Conservation (phyloP, 2,888 invertebrate species). For the Nephrocerus scutellatus region DNA sequence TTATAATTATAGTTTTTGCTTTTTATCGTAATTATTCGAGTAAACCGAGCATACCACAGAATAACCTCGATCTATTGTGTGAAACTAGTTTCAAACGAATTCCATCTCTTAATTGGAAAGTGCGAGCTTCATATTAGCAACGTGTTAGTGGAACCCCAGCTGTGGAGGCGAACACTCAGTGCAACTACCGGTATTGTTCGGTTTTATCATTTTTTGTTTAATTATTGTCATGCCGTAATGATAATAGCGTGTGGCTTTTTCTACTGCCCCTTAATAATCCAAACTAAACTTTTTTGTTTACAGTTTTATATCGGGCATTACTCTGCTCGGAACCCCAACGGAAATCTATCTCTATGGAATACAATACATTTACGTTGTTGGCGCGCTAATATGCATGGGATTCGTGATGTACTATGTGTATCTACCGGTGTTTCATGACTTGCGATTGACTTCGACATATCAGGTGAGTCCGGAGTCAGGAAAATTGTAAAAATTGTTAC, state of each 20-base stretch:
- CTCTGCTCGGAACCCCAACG: constrained; percentile 68
- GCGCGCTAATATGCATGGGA: constrained; percentile 53
- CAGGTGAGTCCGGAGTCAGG: constrained; percentile 55
- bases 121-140: no score
- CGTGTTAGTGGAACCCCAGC: not conserved
- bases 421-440: constrained; percentile 64
- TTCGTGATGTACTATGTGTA: constrained; percentile 56
- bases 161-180: constrained; percentile 1
- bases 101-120: constrained; percentile 3
- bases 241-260: no score
- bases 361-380: constrained; percentile 59
- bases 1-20: no score
- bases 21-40: no score
- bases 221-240: constrained; percentile 1
- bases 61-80: no score
- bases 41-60: no score
- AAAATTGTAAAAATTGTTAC: not conserved
- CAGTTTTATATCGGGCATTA: constrained; percentile 70
- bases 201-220: not conserved
- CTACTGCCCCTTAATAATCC: no score
- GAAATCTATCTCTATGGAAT: constrained; percentile 73
- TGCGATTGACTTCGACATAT: constrained; percentile 67
- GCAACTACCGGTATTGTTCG: not conserved
- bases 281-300: constrained; percentile 18
- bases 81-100: no score